A percentile compares a stretch with the other conserved stretches of the same genome.
Evolutionary conservation across 2,888 invertebrate species (phyloP).

Genomic region (Isoperla grammatica): DNA sequence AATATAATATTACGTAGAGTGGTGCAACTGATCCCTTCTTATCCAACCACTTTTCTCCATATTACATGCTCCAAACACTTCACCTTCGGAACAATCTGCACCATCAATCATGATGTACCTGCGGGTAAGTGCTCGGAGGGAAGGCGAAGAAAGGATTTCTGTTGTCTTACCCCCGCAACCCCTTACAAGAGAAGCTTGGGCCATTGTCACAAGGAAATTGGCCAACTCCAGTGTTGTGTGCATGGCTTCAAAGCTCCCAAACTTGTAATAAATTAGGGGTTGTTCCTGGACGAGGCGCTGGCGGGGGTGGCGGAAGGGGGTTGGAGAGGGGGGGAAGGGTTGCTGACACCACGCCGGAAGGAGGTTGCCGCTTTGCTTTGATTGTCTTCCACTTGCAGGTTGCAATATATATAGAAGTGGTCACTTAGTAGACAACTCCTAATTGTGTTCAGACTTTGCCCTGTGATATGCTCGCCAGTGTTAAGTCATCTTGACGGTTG

Average conservation of each 20-base stretch:
- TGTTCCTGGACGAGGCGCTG: neutral
- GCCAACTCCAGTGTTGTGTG: neutral
- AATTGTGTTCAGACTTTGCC: neutral
- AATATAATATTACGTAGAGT: no score
- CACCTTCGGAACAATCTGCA: no score
- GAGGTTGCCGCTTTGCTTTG: slow-evolving; percentile 5
- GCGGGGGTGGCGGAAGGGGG: neutral
- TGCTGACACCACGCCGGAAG: neutral
- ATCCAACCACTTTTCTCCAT: no score
- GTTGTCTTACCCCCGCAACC: no score
- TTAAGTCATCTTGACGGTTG: neutral
- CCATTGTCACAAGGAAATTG: no score
- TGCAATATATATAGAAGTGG: neutral
- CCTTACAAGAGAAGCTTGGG: no score
- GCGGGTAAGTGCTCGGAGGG: no score
- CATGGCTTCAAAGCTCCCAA: slow-evolving; percentile 7
- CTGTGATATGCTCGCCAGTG: neutral
- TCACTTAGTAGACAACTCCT: slow-evolving; percentile 1
- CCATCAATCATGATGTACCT: no score
- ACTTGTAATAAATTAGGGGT: slow-evolving; percentile 10
- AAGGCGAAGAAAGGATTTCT: no score
- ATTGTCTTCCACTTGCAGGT: slow-evolving; percentile 5
- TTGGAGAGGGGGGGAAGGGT: neutral
- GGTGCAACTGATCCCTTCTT: no score
- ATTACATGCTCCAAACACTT: no score